A percentile compares a stretch with the other conserved stretches of the same genome.
Conservation (phyloP, 2,888 invertebrate species). For the Spialia ferax region DNA sequence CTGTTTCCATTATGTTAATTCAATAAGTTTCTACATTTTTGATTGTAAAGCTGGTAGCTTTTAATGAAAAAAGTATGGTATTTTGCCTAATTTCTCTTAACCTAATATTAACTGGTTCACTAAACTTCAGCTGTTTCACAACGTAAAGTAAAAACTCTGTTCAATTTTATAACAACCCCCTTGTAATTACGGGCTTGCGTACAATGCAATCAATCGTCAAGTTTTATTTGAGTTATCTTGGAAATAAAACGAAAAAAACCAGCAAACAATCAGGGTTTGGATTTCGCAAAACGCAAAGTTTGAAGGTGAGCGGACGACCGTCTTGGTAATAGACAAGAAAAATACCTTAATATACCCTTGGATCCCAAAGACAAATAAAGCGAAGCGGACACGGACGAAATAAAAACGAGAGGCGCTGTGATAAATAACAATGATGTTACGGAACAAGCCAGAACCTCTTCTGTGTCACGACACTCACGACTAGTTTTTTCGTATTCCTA, state of each 20-base stretch:
- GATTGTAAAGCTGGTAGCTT: too few species aligned
- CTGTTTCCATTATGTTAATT: too few species aligned
- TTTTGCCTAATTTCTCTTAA: too few species aligned
- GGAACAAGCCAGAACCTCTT: conserved; percentile 55
- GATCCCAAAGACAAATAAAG: conserved; percentile 85
- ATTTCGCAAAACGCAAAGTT: conserved; percentile 77
- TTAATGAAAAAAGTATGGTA: too few species aligned
- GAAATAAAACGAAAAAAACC: conserved; percentile 78
- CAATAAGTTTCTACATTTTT: too few species aligned
- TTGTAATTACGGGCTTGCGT: conserved; percentile 71
- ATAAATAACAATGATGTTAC: conserved; percentile 83
- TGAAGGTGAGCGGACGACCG: conserved; percentile 81
- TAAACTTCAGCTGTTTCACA: conserved; percentile 58
- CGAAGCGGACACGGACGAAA: conserved; percentile 79
- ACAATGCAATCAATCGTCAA: conserved; percentile 84
- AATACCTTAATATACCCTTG: conserved; percentile 86
- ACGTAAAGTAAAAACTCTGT: conserved; percentile 52
- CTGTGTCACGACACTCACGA: conserved; percentile 65
- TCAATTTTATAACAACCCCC: conserved; percentile 62
- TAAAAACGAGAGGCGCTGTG: conserved; percentile 77
- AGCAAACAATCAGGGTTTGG: conserved; percentile 73
- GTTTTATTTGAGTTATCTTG: conserved; percentile 82
- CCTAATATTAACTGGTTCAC: conserved; percentile 57
- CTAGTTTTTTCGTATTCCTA: conserved; percentile 60
- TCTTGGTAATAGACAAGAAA: conserved; percentile 85